Evolutionary conservation across 1,140 invertebrate genomes (phyloP), one percentile per base, ranked within the genome.

Genomic region (Zaprionus africanus): DNA sequence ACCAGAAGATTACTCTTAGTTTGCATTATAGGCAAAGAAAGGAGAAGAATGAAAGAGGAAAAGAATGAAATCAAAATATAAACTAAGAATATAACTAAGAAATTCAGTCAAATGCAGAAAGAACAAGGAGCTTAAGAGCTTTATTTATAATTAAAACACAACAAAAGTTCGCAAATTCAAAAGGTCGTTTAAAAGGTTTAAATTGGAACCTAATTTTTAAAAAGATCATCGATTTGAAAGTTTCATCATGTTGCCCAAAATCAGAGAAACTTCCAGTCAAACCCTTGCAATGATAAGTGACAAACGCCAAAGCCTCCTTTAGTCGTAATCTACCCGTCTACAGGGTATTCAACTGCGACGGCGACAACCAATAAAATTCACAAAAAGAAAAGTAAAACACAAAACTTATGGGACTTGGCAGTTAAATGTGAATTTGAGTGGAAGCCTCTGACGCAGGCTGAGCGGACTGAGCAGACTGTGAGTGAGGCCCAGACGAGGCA

Each of bases 281-380:
- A 11, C 9, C 11, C 31, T 34, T 34, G 2, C 31, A 9, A 11
- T 11, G 9, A 34, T 34, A 9, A 11, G 3, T 11, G 0, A 34
- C 4, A 34, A 34, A 34, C 4, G 0, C 9, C 38, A 5, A 41
- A 41, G 15, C 4, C 9, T 41, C 38, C 38, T 6, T 41, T 5
- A 13, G 17, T 11, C 46, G 12, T 2, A 24, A 56, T 1, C 53
- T 15, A n/a, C 7, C 19, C 11, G 11, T 22, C n/a, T 49, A 28
- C 53, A 51, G 65, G 65, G 72, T 69, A 75, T 62, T 3, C 4
- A 19, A 38, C 38, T 28, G 19, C 31, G 64, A 36, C 41, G 66
- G 73, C 84, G 77, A 88, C 83, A 88, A 81, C 82, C 77, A 78
- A 78, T 78, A 78, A 88, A 83, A 82, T 72, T 34, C 56, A 57